phyloP scores from a whole-genome alignment of 2,113 vertebrate species.

The Pelecanus crispus region DNA sequence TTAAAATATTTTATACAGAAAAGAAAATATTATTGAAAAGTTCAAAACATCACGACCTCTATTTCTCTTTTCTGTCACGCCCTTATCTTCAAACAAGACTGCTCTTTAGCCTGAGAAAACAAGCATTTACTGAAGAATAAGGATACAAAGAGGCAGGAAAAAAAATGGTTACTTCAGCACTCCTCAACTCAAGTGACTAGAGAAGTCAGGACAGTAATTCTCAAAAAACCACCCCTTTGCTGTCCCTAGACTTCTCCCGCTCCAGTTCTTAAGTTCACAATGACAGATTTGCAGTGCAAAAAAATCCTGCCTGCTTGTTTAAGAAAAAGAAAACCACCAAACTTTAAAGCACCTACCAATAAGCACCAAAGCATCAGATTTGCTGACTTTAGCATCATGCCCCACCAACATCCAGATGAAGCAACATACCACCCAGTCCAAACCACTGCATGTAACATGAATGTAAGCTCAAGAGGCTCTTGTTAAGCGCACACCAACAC shows the following conservation, averaged over 20 bases:
- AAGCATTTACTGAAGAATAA: background rate
- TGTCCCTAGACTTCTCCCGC: background rate
- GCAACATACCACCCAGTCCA: background rate
- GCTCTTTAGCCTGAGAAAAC: background rate
- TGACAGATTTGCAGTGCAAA: background rate
- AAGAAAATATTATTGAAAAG: background rate
- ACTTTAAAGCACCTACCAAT: background rate
- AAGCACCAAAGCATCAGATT: background rate
- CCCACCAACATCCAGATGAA: background rate
- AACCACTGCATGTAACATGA: background rate
- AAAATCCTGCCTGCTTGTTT: background rate
- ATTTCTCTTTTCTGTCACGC: background rate
- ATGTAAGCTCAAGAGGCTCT: background rate
- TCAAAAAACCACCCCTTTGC: background rate
- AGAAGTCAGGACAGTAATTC: background rate
- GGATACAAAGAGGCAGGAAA: background rate
- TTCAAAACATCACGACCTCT: background rate
- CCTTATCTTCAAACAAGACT: background rate
- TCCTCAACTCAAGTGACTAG: background rate
- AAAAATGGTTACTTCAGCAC: background rate
- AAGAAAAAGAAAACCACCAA: background rate
- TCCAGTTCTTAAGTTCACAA: background rate
- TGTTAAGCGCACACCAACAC: background rate
- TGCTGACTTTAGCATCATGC: background rate
- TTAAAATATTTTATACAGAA: background rate